These are phyloP conservation scores for silkworm (Bombyx mori) DNA, from an alignment of 1,140 invertebrate species.

Conservation along the genomic window ASM3026992v2 NC_085120.1:12609501-12610000, in stretches of 20 bases:
- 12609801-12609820: slow-evolving; percentile 73
- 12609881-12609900: slow-evolving; percentile 72
- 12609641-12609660: slow-evolving; percentile 70
- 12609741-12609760: slow-evolving; percentile 75
- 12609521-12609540: background rate
- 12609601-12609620: slow-evolving; percentile 75
- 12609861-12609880: slow-evolving; percentile 72
- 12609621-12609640: slow-evolving; percentile 73
- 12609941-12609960: slow-evolving; percentile 47
- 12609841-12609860: slow-evolving; percentile 72
- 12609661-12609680: slow-evolving; percentile 77
- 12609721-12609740: slow-evolving; percentile 75
- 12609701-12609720: slow-evolving; percentile 73
- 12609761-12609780: slow-evolving; percentile 72
- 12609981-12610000: slow-evolving; percentile 76
- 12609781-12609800: slow-evolving; percentile 80
- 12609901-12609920: slow-evolving; percentile 59
- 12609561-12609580: background rate
- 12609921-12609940: slow-evolving; percentile 55
- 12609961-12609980: slow-evolving; percentile 75
- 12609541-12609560: background rate
- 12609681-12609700: slow-evolving; percentile 78
- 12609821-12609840: slow-evolving; percentile 71
- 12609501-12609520: background rate
- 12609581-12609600: slow-evolving; percentile 73